Conservation (phyloP, 2,888 invertebrate genomes). For the Theodoxus fluviatilis region DNA sequence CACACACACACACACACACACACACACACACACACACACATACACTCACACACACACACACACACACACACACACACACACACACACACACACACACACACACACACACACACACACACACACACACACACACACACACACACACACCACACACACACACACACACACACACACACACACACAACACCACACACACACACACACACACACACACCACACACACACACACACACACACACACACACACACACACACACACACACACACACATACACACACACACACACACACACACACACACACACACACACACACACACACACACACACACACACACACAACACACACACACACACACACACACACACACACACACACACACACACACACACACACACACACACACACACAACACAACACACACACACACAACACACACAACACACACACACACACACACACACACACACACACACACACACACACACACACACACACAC, state of each 20-base stretch:
- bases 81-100: background rate
- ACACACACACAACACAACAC: constrained; percentile 11
- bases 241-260: too few species aligned
- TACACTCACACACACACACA: background rate
- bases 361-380: constrained; percentile 25
- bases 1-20: background rate
- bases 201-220: constrained; percentile 25
- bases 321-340: too few species aligned
- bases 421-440: constrained; percentile 22
- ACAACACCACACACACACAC: constrained; percentile 22
- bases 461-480: too few species aligned
- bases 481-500: too few species aligned
- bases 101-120: background rate
- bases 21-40: background rate
- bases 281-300: constrained; percentile 12
- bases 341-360: constrained; percentile 21
- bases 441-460: too few species aligned
- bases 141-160: constrained; percentile 27
- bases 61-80: background rate
- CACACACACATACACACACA: constrained; percentile 12
- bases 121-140: too few species aligned
- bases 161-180: constrained; percentile 21
- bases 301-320: constrained; percentile 18
- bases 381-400: constrained; percentile 19
- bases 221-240: constrained; percentile 21